Percentiles rank a stretch among this genome's conserved stretches.
Evolutionary conservation across 2,888 invertebrate species (phyloP).

Genomic region (Andrena trimmerana): DNA sequence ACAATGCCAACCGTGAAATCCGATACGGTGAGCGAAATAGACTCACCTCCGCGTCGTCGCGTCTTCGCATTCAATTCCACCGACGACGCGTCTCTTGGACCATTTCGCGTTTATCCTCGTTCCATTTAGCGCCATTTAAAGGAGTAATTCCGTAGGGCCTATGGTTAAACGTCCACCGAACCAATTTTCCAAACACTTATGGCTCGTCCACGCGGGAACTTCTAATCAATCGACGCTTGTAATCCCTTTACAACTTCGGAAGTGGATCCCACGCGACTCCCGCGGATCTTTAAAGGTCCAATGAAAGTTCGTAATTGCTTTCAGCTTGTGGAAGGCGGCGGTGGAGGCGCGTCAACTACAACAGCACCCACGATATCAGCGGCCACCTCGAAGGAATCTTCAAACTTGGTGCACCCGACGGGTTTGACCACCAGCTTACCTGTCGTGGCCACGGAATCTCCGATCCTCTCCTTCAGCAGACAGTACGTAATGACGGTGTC

Average conservation of each 20-base stretch:
- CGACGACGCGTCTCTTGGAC: background rate
- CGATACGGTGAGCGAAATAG: slow-evolving; percentile 57
- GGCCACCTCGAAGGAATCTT: slow-evolving; percentile 55
- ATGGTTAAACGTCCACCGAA: no score
- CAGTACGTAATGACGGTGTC: slow-evolving; percentile 72
- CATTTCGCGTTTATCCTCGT: background rate
- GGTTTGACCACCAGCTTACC: slow-evolving; percentile 57
- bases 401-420: slow-evolving; percentile 51
- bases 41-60: slow-evolving; percentile 2
- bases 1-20: slow-evolving; percentile 49
- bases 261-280: background rate
- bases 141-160: background rate
- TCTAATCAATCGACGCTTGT: slow-evolving; percentile 18
- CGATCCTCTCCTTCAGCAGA: slow-evolving; percentile 54
- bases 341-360: slow-evolving; percentile 37
- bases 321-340: slow-evolving; percentile 56
- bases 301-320: slow-evolving; percentile 61
- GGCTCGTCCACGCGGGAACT: background rate
- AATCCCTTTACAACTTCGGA: slow-evolving; percentile 31
- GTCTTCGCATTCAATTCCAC: background rate
- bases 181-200: background rate
- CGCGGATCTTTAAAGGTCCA: slow-evolving; percentile 26
- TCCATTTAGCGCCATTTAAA: background rate
- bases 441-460: slow-evolving; percentile 52
- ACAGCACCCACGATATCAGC: slow-evolving; percentile 41